Evolutionary conservation across 1,140 invertebrate species (phyloP).

Genomic region (Cheumatopsyche charites): DNA sequence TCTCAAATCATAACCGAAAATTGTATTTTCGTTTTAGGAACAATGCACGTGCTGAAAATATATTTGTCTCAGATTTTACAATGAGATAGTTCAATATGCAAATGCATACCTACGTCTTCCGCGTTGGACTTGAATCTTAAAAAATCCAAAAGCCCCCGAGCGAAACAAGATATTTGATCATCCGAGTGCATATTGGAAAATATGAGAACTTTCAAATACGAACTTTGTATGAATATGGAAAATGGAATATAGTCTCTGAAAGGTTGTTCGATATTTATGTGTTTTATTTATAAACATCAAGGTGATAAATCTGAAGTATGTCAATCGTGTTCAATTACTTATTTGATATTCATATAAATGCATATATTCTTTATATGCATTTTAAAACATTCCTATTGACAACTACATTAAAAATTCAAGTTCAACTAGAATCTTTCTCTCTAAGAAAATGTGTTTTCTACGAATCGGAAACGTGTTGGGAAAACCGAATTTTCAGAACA

Average conservation of each 20-base stretch:
- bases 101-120: neutral
- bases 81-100: neutral
- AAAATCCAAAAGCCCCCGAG: neutral
- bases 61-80: neutral
- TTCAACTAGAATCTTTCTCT: too few relatives aligned
- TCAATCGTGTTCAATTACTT: too few relatives aligned
- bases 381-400: too few relatives aligned
- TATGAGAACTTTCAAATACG: too few relatives aligned
- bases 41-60: neutral
- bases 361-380: too few relatives aligned
- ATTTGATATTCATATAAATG: too few relatives aligned
- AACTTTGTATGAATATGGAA: too few relatives aligned
- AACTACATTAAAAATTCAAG: too few relatives aligned
- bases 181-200: neutral
- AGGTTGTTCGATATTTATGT: too few relatives aligned
- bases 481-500: constrained; percentile 21
- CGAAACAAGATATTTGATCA: neutral
- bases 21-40: neutral
- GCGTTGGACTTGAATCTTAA: neutral
- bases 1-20: neutral
- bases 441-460: neutral
- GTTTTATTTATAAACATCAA: too few relatives aligned
- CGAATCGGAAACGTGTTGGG: constrained; percentile 4
- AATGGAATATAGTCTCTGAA: too few relatives aligned
- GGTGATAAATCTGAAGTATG: too few relatives aligned